phyloP scores from a whole-genome alignment of 2,113 vertebrate genomes.

The Pantherophis guttatus region DNA sequence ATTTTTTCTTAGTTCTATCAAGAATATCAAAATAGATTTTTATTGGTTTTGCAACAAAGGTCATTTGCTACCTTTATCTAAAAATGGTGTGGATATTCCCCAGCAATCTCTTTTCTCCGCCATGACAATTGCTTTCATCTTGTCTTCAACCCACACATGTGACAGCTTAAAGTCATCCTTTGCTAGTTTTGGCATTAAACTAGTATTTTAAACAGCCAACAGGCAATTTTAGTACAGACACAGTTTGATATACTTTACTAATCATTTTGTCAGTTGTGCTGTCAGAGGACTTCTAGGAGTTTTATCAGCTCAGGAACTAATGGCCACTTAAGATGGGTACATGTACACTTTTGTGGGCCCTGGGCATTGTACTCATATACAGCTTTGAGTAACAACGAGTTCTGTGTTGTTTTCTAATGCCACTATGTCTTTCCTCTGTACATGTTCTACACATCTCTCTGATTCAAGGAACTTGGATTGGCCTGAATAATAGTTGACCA shows the following conservation, averaged over 20 bases:
- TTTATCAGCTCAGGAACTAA: neutral
- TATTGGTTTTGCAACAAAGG: neutral
- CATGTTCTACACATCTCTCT: neutral
- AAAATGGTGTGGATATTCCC: neutral
- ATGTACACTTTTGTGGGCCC: neutral
- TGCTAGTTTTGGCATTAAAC: neutral
- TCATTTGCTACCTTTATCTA: neutral
- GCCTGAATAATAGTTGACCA: neutral
- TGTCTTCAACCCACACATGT: neutral
- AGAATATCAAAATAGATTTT: neutral
- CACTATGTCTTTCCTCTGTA: neutral
- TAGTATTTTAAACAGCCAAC: neutral
- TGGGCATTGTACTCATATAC: neutral
- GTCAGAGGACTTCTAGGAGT: neutral
- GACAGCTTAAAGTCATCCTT: neutral
- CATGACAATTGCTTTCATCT: neutral
- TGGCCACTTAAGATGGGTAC: neutral
- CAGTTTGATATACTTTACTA: neutral
- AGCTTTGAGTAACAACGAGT: neutral
- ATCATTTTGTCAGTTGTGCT: neutral
- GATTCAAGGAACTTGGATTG: neutral
- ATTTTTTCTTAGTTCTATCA: neutral
- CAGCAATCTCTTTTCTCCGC: neutral
- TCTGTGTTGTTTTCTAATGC: neutral
- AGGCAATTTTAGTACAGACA: neutral